Evolutionary conservation across 2,888 invertebrate species (phyloP), one percentile per base, ranked within the genome.

Genomic region (Antitype chi): DNA sequence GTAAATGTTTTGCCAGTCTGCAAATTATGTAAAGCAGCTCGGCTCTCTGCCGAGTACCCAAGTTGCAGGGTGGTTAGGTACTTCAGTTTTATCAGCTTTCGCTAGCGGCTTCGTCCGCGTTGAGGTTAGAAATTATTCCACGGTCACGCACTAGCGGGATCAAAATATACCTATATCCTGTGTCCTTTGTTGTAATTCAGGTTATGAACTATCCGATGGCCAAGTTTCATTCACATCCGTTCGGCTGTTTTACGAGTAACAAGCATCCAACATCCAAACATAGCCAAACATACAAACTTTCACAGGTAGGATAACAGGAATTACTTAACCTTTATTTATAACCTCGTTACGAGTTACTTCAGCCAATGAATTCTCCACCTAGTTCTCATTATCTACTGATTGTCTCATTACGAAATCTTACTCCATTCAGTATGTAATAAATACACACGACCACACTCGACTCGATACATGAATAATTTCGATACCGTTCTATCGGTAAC

Each of bases 401-500:
- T 49, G 25, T 25, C 32, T 74, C 67, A 74, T 74, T 49, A 67
- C 67, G 63, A 57, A 74, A 63, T 57, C 0, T 25, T 20, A 43
- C 25, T 64, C 68, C 32, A 64, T 55, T 23, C 47, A n/a, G 9
- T 43, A n/a, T 15, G 23, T 38, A 80, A 32, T 69, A 68, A 43
- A 67, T 47, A 55, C 32, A 64, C 43, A 11, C 15, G 47, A 72
- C 60, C 75, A 55, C 66, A 81, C 9, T 79, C 74, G 71, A 81
- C 9, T 79, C 74, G 71, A 89, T 81, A 84, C 74, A 63, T 73
- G 52, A 79, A 74, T 76, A 62, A 79, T 76, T 38, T 78, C 85
- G 89, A 89, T 89, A 87, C 81, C 74, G 85, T 87, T 87, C 75
- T 83, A 85, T 88, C 82, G 78, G 76, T 82, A 77, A 78, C 73